phyloP scores from a whole-genome alignment of 1,140 invertebrate species.

The Eriosoma lanigerum region DNA sequence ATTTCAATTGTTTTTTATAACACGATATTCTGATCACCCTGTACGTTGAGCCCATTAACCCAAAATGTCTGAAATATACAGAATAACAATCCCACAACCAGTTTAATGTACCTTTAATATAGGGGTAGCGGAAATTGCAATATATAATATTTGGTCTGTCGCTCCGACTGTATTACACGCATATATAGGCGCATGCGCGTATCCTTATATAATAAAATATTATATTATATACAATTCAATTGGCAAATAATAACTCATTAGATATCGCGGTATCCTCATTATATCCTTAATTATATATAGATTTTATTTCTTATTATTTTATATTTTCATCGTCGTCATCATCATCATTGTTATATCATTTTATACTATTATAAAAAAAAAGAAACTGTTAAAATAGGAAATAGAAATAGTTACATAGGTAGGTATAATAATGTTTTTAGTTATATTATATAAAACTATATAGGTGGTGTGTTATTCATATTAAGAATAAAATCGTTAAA shows the following conservation, averaged over 20 bases:
- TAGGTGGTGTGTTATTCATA: too few species aligned
- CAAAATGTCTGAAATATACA: slow-evolving; percentile 5
- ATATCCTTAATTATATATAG: slow-evolving; percentile 17
- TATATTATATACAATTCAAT: slow-evolving; percentile 29
- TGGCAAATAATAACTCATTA: slow-evolving; percentile 33
- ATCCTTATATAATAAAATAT: background rate
- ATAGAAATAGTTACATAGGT: too few species aligned
- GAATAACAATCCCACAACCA: slow-evolving; percentile 26
- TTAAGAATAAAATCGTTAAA: too few species aligned
- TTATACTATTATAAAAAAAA: too few species aligned
- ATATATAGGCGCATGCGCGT: background rate
- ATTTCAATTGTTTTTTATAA: too few species aligned
- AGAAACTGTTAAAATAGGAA: too few species aligned
- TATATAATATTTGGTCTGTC: slow-evolving; percentile 23
- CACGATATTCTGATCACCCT: too few species aligned
- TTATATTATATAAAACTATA: too few species aligned
- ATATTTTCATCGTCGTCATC: background rate
- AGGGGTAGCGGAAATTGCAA: slow-evolving; percentile 49
- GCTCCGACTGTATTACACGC: background rate
- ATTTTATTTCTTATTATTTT: background rate
- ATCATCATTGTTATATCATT: background rate
- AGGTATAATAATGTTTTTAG: too few species aligned
- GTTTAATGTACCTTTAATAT: slow-evolving; percentile 51
- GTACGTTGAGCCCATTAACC: slow-evolving; percentile 20
- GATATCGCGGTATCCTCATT: slow-evolving; percentile 15